These are phyloP conservation scores for Okamejei kenojei DNA, from an alignment of 2,797 vertebrate genomes.

Conservation along the genomic window DNA sequence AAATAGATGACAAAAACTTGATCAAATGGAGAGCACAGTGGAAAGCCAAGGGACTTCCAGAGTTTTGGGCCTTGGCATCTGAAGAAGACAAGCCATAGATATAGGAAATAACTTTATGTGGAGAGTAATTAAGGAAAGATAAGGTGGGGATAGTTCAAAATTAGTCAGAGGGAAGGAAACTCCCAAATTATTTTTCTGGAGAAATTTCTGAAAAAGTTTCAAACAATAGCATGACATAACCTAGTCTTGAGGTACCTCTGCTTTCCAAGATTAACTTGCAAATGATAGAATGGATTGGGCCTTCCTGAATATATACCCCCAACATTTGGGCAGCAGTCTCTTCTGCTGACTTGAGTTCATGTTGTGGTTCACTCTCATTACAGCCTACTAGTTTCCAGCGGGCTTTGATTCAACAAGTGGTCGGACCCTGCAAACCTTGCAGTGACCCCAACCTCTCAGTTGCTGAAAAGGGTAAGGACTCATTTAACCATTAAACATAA, in stretches of 20 bases:
- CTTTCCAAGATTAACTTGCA: neutral
- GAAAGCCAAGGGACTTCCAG: too few relatives aligned
- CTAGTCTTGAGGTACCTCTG: neutral
- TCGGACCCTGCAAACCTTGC: constrained; percentile 92
- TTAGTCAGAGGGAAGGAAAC: neutral
- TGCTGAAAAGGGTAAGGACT: constrained; percentile 83
- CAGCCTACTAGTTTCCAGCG: constrained; percentile 93
- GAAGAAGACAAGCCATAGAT: neutral
- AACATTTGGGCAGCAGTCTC: neutral
- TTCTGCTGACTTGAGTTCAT: neutral
- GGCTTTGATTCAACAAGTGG: constrained; percentile 94
- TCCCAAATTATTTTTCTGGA: neutral
- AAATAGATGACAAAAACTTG: too few relatives aligned
- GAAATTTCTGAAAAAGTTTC: neutral
- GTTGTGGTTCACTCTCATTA: constrained; percentile 40
- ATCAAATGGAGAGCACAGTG: too few relatives aligned
- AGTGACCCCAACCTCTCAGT: constrained; percentile 86
- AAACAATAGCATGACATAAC: neutral
- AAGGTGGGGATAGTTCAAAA: neutral
- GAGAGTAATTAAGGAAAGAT: neutral
- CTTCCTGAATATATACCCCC: neutral
- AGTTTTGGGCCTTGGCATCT: too few relatives aligned
- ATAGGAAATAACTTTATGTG: neutral
- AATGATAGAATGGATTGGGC: neutral
- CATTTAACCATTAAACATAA: neutral